Evolutionary conservation across 1,140 invertebrate genomes (phyloP).

Genomic region (Agraylea sexmaculata): DNA sequence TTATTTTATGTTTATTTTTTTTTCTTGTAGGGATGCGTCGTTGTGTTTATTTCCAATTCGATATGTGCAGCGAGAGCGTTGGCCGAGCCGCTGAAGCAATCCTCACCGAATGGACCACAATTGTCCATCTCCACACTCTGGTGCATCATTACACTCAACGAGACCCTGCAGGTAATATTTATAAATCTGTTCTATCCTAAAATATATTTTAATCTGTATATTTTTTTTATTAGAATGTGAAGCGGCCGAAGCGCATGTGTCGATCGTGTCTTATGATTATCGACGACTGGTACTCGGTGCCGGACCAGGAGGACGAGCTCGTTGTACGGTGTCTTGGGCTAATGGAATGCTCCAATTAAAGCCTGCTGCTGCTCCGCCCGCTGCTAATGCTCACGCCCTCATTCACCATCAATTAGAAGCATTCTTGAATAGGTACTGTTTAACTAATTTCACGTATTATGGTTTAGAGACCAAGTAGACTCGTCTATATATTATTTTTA

Average conservation of each 20-base stretch:
- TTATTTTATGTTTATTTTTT: conserved; percentile 3
- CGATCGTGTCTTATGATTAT: conserved; percentile 38
- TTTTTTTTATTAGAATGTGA: conserved; percentile 28
- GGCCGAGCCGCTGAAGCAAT: conserved; percentile 69
- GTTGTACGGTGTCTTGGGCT: conserved; percentile 32
- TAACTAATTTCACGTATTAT: no score
- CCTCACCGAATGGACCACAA: conserved; percentile 81
- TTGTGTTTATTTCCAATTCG: conserved; percentile 80
- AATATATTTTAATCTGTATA: conserved; percentile 2
- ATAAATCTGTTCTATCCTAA: no score
- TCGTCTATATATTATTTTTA: no score
- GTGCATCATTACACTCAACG: conserved; percentile 56
- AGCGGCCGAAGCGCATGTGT: conserved; percentile 32
- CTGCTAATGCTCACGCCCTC: conserved; percentile 37
- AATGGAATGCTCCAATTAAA: conserved; percentile 31
- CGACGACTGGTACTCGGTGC: conserved; percentile 35
- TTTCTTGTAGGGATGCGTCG: conserved; percentile 52
- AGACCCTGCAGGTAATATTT: conserved; percentile 30
- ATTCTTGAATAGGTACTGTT: conserved; percentile 36
- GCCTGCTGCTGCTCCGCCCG: conserved; percentile 36
- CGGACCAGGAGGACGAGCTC: conserved; percentile 31
- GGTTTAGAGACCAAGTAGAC: no score
- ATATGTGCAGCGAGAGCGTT: conserved; percentile 54
- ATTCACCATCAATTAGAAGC: conserved; percentile 37
- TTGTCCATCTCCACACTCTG: conserved; percentile 76